Evolutionary conservation across 2,113 vertebrate genomes (phyloP).

Genomic region (Pseudorectes ferrugineus): DNA sequence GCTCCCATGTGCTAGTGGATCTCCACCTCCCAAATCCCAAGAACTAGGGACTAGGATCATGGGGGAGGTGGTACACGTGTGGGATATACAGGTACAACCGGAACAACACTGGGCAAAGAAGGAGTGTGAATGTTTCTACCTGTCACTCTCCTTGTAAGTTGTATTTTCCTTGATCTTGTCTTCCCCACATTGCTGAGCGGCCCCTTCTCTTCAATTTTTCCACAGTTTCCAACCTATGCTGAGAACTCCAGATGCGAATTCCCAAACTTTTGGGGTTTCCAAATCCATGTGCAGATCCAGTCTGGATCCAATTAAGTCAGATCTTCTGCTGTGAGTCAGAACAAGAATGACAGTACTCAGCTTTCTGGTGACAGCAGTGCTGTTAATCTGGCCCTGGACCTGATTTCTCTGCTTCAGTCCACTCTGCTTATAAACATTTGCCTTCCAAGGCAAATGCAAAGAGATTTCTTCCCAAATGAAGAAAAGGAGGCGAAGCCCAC

Average conservation of each 20-base stretch:
- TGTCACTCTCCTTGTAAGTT: neutral
- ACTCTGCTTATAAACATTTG: neutral
- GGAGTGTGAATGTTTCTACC: neutral
- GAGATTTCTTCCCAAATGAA: neutral
- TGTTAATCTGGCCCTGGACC: neutral
- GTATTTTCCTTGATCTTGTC: neutral
- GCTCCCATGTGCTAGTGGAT: fast-evolving
- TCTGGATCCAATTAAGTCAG: neutral
- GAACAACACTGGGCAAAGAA: neutral
- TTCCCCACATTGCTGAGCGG: neutral
- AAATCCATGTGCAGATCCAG: neutral
- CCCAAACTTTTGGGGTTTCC: neutral
- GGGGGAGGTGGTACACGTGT: fast-evolving
- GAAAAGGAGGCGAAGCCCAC: neutral
- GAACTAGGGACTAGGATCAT: neutral
- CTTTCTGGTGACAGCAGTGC: neutral
- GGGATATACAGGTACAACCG: neutral
- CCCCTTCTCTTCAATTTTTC: neutral
- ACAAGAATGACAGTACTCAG: neutral
- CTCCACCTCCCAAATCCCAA: neutral
- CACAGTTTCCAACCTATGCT: neutral
- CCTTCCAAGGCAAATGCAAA: neutral
- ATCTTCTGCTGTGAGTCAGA: neutral
- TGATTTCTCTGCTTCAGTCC: neutral
- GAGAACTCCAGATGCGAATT: neutral